Evolutionary conservation across 35 echinoderm and acorn worm species (phyloP).

Genomic region (Ptychodera flava): DNA sequence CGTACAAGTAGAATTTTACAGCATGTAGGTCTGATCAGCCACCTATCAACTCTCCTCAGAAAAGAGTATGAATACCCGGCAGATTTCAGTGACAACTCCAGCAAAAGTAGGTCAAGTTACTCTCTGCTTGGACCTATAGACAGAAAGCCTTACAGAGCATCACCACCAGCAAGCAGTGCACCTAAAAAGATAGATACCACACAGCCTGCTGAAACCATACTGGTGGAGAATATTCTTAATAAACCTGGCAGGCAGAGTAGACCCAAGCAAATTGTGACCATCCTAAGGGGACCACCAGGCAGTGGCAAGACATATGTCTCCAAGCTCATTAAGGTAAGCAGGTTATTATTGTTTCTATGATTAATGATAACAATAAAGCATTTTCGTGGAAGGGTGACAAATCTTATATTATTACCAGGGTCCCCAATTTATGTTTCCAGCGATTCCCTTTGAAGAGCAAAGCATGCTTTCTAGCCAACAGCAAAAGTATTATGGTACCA

Average conservation of each 20-base stretch:
- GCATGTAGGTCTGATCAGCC: too few relatives aligned
- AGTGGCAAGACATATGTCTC: conserved; percentile 71
- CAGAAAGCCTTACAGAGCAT: neutral
- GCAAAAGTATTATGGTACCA: too few relatives aligned
- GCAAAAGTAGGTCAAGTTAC: neutral
- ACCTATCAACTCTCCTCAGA: too few relatives aligned
- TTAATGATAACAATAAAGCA: too few relatives aligned
- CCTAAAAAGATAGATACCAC: neutral
- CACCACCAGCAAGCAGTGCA: neutral
- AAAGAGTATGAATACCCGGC: too few relatives aligned
- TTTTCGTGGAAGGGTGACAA: too few relatives aligned
- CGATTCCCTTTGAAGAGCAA: too few relatives aligned
- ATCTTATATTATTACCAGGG: too few relatives aligned
- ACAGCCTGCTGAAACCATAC: neutral
- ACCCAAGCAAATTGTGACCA: conserved; percentile 52
- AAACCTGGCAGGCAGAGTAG: conserved; percentile 52
- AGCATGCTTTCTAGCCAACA: too few relatives aligned
- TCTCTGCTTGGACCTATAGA: neutral
- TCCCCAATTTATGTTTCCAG: too few relatives aligned
- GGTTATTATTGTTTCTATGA: neutral
- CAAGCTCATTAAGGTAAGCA: conserved; percentile 66
- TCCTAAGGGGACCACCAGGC: conserved; percentile 72
- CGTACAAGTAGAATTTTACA: too few relatives aligned
- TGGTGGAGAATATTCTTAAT: conserved; percentile 54
- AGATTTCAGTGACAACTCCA: too few relatives aligned